Conservation (phyloP, 2,888 invertebrate species). For the Pristionchus japonicus region DNA sequence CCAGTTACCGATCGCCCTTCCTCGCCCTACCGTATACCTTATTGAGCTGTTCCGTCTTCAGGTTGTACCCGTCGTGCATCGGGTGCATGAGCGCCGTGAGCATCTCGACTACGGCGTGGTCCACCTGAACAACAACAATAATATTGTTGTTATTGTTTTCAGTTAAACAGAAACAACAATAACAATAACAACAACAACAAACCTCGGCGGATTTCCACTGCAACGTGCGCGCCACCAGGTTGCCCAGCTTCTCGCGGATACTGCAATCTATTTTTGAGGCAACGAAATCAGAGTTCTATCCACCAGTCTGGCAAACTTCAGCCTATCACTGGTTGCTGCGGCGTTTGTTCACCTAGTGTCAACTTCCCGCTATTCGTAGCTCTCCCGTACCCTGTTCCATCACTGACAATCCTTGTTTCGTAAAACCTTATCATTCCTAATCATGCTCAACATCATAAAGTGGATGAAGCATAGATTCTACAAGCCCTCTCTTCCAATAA, state of each 20-base stretch:
- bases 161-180: slow-evolving; percentile 83
- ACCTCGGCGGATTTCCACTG: slow-evolving; percentile 87
- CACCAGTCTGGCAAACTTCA: not conserved
- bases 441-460: no score
- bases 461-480: no score
- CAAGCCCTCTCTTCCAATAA: no score
- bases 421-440: not conserved
- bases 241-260: slow-evolving; percentile 94
- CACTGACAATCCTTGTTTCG: not conserved
- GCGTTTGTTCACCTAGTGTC: not conserved
- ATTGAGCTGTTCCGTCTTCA: slow-evolving; percentile 96
- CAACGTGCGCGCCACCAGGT: slow-evolving; percentile 90
- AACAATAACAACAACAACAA: slow-evolving; percentile 80
- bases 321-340: not conserved
- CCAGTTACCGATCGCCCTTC: not conserved
- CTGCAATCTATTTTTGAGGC: slow-evolving; percentile 79
- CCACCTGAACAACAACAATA: not conserved
- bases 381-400: not conserved
- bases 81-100: slow-evolving; percentile 97
- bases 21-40: slow-evolving; percentile 79
- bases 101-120: slow-evolving; percentile 82
- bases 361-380: not conserved
- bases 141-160: not conserved
- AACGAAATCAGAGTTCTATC: not conserved
- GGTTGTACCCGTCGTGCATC: slow-evolving; percentile 93